phyloP scores from a whole-genome alignment of 2,888 invertebrate species.

The Orchestes rusci region DNA sequence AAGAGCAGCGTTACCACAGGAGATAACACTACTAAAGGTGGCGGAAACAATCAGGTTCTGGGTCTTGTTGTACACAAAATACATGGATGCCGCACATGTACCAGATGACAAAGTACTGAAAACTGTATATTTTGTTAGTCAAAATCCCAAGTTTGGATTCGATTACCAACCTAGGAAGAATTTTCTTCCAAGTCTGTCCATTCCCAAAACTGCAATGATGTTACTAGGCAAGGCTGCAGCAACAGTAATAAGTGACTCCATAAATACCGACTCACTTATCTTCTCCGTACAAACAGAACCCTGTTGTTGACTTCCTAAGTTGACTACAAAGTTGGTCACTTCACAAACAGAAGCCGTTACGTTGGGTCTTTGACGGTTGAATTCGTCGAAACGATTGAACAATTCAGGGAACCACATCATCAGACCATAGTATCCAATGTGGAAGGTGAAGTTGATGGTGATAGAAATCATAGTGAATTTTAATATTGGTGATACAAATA shows the following conservation, averaged over 20 bases:
- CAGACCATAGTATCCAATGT: slow-evolving; percentile 76
- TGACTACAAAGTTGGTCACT: slow-evolving; percentile 69
- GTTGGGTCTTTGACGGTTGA: slow-evolving; percentile 59
- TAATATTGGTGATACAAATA: slow-evolving; percentile 74
- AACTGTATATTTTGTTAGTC: slow-evolving; percentile 46
- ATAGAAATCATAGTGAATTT: slow-evolving; percentile 79
- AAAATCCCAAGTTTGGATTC: too few relatives aligned
- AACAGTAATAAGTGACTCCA: slow-evolving; percentile 80
- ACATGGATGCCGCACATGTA: slow-evolving; percentile 75
- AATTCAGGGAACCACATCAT: slow-evolving; percentile 98
- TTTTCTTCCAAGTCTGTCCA: slow-evolving; percentile 81
- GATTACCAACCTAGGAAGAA: slow-evolving; percentile 62
- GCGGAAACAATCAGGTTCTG: slow-evolving; percentile 80
- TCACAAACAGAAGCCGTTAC: slow-evolving; percentile 63
- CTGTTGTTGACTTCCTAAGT: slow-evolving; percentile 52
- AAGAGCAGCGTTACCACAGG: slow-evolving; percentile 82
- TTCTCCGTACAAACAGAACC: slow-evolving; percentile 57
- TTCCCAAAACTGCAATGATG: slow-evolving; percentile 69
- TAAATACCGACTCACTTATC: slow-evolving; percentile 72
- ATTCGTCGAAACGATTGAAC: slow-evolving; percentile 85
- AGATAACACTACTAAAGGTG: slow-evolving; percentile 79
- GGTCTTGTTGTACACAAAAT: slow-evolving; percentile 74
- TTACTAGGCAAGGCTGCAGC: slow-evolving; percentile 82
- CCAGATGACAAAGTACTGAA: slow-evolving; percentile 83
- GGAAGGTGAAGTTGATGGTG: slow-evolving; percentile 82